phyloP scores from a whole-genome alignment of 23 tunicate genomes.

The Ciona savignyi region DNA sequence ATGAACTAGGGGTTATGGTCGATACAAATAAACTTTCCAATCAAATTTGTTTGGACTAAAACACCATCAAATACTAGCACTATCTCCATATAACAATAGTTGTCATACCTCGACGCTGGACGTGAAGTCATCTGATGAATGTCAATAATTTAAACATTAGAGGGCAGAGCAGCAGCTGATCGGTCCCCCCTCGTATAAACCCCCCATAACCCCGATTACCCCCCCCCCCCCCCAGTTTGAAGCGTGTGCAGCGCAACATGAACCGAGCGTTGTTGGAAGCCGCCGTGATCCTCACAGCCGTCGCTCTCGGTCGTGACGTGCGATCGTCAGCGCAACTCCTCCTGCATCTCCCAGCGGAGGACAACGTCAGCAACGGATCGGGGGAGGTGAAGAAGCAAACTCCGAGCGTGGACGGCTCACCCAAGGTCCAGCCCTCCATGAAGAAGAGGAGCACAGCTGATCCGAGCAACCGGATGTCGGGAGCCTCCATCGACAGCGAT shows the following conservation, averaged over 20 bases:
- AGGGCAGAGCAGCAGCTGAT: no score
- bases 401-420: constrained; percentile 37
- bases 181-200: no score
- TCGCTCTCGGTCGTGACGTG: constrained; percentile 65
- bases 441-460: background rate
- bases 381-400: constrained; percentile 20
- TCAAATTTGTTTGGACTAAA: no score
- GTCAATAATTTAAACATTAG: no score
- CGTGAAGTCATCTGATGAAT: no score
- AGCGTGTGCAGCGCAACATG: constrained; percentile 43
- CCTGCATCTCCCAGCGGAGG: constrained; percentile 4
- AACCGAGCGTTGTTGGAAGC: constrained; percentile 58
- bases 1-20: no score
- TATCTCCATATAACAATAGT: no score
- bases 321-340: constrained; percentile 32
- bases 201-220: no score
- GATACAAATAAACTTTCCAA: no score
- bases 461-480: constrained; percentile 19
- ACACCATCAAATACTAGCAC: no score
- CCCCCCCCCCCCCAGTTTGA: constrained; percentile 47
- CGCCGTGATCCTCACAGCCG: constrained; percentile 61
- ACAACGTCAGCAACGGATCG: constrained; percentile 23
- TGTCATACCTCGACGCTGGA: no score
- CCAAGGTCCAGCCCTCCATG: constrained; percentile 18
- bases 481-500: constrained; percentile 61